phyloP scores from a whole-genome alignment of 2,797 vertebrate species.

The Acrocephalus scirpaceus region DNA sequence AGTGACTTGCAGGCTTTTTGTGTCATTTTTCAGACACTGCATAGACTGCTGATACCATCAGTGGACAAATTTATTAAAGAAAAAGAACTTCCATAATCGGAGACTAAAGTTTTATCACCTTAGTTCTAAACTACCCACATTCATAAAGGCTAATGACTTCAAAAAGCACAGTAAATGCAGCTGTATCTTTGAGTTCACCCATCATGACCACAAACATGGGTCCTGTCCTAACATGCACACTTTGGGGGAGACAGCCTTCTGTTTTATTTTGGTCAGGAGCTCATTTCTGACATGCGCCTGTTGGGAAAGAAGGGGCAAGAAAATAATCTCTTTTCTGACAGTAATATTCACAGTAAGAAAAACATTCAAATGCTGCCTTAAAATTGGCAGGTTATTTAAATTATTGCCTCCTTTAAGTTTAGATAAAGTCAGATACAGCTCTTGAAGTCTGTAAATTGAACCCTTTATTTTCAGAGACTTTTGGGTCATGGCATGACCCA shows the following conservation, averaged over 20 bases:
- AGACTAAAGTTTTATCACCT: not conserved
- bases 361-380: not conserved
- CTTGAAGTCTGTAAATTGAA: not conserved
- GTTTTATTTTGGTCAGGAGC: not conserved
- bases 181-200: not conserved
- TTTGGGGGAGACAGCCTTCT: not conserved
- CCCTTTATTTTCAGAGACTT: not conserved
- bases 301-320: not conserved
- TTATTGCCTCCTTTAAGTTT: not conserved
- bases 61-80: not conserved
- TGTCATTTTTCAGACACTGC: not conserved
- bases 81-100: not conserved
- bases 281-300: not conserved
- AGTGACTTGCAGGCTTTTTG: not conserved
- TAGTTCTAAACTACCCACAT: not conserved
- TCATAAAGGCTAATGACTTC: not conserved
- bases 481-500: not conserved
- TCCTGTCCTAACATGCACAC: not conserved
- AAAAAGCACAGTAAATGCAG: not conserved
- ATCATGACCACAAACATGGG: not conserved
- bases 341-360: not conserved
- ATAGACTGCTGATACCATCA: not conserved
- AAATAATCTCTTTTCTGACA: not conserved
- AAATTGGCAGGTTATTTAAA: not conserved
- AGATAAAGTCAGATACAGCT: not conserved